phyloP scores from a whole-genome alignment of 2,888 invertebrate species.

The Netelia fuscicornis region DNA sequence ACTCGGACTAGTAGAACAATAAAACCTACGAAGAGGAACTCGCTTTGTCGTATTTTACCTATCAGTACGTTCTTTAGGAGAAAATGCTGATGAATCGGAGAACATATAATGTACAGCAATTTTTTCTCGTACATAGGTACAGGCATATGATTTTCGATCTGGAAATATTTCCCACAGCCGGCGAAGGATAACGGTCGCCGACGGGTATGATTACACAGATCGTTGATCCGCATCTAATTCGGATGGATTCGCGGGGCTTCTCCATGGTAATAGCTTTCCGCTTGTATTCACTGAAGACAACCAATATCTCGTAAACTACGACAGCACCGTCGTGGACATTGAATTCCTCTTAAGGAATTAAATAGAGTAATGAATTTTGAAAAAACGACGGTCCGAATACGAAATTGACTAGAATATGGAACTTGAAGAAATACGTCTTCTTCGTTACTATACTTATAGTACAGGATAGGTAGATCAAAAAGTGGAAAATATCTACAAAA shows the following conservation, averaged over 20 bases:
- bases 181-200: slow-evolving; percentile 47
- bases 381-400: no score
- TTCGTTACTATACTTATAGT: no score
- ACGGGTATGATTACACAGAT: slow-evolving; percentile 73
- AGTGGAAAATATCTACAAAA: no score
- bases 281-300: slow-evolving; percentile 63
- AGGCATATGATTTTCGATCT: not conserved
- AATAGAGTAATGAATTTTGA: no score
- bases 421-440: no score
- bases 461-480: no score
- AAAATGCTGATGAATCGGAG: slow-evolving; percentile 17
- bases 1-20: slow-evolving; percentile 14
- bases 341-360: not conserved
- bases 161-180: slow-evolving; percentile 56
- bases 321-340: slow-evolving; percentile 12
- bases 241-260: slow-evolving; percentile 66
- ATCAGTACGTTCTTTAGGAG: not conserved
- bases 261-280: slow-evolving; percentile 64
- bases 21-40: slow-evolving; percentile 23
- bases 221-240: slow-evolving; percentile 74
- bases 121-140: slow-evolving; percentile 1
- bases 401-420: no score
- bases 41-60: not conserved
- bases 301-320: slow-evolving; percentile 69
- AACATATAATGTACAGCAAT: slow-evolving; percentile 11